phyloP scores from a whole-genome alignment of 2,113 vertebrate species.

The Gadus macrocephalus region DNA sequence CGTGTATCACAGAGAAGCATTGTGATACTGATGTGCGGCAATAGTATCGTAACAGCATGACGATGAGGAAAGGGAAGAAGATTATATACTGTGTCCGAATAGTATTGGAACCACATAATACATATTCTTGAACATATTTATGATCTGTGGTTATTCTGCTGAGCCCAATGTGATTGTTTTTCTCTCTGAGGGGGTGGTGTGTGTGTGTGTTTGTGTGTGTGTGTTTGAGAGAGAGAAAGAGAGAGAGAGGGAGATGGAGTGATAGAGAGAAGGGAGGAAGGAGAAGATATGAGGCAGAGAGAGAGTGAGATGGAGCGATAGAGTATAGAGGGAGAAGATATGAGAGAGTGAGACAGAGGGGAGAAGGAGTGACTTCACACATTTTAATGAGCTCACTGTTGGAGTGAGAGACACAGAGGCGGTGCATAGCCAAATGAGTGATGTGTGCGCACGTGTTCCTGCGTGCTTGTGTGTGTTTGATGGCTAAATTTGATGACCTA shows the following conservation, averaged over 20 bases:
- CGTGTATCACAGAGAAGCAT: too few relatives aligned
- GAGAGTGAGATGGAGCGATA: slow-evolving; percentile 28
- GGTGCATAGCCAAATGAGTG: slow-evolving; percentile 38
- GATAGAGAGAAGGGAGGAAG: background rate
- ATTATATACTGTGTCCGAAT: too few relatives aligned
- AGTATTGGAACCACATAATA: too few relatives aligned
- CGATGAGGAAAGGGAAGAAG: too few relatives aligned
- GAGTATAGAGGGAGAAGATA: slow-evolving; percentile 23
- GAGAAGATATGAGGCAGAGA: slow-evolving; percentile 1
- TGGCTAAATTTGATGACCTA: too few relatives aligned
- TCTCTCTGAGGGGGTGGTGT: background rate
- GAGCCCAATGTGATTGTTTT: background rate
- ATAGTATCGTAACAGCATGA: too few relatives aligned
- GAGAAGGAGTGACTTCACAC: slow-evolving; percentile 50
- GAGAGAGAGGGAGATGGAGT: slow-evolving; percentile 11
- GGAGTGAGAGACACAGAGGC: slow-evolving; percentile 46
- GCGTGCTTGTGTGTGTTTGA: slow-evolving; percentile 2
- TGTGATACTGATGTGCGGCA: too few relatives aligned
- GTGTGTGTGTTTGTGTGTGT: background rate
- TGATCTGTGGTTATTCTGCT: too few relatives aligned
- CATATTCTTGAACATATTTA: too few relatives aligned
- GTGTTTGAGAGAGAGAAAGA: background rate
- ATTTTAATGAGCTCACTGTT: slow-evolving; percentile 69
- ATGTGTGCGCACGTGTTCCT: slow-evolving; percentile 17
- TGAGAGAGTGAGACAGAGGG: slow-evolving; percentile 40